These are phyloP conservation scores for Epirrita christyi DNA, from an alignment of 2,888 invertebrate genomes.

Conservation along the genomic window DNA sequence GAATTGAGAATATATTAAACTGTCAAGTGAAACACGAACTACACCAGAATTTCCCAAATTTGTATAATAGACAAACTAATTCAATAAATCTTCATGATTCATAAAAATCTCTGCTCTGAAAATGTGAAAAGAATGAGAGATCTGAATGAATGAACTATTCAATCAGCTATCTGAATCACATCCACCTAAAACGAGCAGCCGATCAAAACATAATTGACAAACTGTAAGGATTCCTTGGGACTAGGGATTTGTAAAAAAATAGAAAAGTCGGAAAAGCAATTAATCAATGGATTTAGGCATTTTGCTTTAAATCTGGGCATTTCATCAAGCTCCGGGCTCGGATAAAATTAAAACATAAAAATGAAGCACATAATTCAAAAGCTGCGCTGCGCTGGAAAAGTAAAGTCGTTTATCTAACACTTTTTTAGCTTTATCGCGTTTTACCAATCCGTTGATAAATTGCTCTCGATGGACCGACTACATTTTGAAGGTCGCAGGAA, in stretches of 20 bases:
- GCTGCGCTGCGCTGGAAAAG: not conserved
- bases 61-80: not conserved
- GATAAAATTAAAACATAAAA: not conserved
- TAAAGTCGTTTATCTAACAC: not conserved
- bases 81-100: constrained; percentile 14
- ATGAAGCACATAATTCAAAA: not conserved
- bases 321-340: not conserved
- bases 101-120: not conserved
- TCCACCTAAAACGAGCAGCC: constrained; percentile 1
- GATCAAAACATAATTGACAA: constrained; percentile 13
- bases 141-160: constrained; percentile 12
- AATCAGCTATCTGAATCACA: constrained; percentile 11
- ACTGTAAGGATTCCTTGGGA: constrained; percentile 1
- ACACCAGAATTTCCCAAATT: no score
- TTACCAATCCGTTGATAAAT: no score
- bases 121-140: constrained; percentile 11
- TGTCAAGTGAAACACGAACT: no score
- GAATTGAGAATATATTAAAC: no score
- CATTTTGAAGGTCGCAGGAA: no score
- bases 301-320: not conserved
- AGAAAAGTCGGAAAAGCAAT: not conserved
- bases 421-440: no score
- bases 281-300: constrained; percentile 1
- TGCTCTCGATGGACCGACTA: no score
- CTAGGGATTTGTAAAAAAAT: not conserved